A percentile compares a stretch with the other conserved stretches of the same genome.
phyloP scores from a whole-genome alignment of 35 echinoderm and acorn worm species.

The Chiridota heheva region DNA sequence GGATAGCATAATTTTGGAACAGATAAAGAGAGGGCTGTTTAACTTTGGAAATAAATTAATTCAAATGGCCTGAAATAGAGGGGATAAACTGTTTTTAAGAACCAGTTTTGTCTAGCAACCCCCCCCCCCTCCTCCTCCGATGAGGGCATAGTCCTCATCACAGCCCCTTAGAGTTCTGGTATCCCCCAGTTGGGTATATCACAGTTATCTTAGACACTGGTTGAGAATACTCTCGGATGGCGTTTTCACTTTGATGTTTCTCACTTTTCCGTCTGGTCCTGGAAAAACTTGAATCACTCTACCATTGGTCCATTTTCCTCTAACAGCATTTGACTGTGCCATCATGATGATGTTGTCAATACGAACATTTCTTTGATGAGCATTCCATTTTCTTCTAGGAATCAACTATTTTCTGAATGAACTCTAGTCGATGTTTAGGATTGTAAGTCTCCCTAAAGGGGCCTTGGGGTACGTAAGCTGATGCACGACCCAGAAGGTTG shows the following conservation, averaged over 20 bases:
- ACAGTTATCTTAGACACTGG: conserved; percentile 40
- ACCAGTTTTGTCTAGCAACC: no score
- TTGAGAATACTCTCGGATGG: neutral
- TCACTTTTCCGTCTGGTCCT: conserved; percentile 53
- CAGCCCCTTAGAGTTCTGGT: neutral
- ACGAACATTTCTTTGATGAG: no score
- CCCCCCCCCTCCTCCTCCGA: neutral
- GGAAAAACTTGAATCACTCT: conserved; percentile 54
- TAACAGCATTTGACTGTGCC: conserved; percentile 30
- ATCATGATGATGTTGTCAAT: no score
- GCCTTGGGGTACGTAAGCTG: conserved; percentile 37
- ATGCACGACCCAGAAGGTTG: conserved; percentile 25
- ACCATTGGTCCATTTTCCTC: conserved; percentile 66
- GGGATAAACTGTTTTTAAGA: no score
- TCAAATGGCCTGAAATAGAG: no score
- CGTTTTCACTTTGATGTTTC: conserved; percentile 51
- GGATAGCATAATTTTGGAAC: no score
- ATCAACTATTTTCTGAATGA: conserved; percentile 40
- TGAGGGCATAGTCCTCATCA: neutral
- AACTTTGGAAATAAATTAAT: no score
- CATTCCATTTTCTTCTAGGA: no score
- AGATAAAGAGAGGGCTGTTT: no score
- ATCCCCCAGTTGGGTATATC: conserved; percentile 57
- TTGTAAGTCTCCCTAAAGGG: conserved; percentile 44
- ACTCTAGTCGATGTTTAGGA: conserved; percentile 37